phyloP scores from a whole-genome alignment of 2,113 vertebrate species.

The Charadrius vociferus region DNA sequence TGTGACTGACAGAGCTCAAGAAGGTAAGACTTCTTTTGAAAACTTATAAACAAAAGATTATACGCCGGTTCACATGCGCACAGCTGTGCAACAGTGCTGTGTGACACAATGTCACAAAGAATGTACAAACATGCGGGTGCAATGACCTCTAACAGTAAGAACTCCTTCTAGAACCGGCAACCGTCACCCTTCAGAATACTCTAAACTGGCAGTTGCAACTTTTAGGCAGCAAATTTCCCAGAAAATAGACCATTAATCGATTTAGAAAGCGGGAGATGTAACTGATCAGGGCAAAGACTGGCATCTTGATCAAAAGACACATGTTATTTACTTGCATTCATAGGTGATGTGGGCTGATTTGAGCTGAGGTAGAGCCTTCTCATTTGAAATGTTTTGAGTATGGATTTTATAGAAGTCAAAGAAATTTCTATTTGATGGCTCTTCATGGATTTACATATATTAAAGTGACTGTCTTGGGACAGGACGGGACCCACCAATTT shows the following conservation, averaged over 20 bases:
- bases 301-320: background rate
- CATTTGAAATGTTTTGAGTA: background rate
- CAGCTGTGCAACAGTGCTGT: background rate
- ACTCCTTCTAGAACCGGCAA: background rate
- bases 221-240: constrained; percentile 23
- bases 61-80: background rate
- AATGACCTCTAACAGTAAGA: background rate
- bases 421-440: background rate
- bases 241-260: constrained; percentile 45
- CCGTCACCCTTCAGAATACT: background rate
- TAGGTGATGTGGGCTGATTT: background rate
- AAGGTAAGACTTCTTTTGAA: background rate
- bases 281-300: background rate
- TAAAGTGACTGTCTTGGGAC: background rate
- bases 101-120: background rate
- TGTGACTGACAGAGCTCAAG: constrained; percentile 15
- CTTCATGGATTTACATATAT: background rate
- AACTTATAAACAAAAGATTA: background rate
- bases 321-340: background rate
- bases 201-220: background rate
- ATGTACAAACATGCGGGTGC: background rate
- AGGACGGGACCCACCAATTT: background rate
- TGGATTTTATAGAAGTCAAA: background rate
- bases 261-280: background rate
- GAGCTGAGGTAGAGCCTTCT: background rate